Conservation (phyloP, 2,888 invertebrate genomes). For the Theretra japonica region DNA sequence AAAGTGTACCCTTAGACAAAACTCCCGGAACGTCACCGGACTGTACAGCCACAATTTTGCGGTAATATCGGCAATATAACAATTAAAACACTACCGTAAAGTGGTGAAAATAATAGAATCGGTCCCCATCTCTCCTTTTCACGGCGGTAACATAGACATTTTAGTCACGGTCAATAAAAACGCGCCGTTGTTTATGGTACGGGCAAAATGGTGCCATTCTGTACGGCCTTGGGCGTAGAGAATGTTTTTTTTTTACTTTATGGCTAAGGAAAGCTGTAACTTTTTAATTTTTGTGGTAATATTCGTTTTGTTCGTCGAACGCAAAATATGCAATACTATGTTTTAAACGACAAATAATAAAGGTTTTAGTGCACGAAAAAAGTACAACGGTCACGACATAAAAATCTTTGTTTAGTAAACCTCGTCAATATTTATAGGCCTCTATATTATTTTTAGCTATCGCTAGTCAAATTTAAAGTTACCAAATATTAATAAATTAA, state of each 20-base stretch:
- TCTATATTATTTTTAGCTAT: too few relatives aligned
- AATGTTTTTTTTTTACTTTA: conserved; percentile 24
- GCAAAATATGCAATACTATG: conserved; percentile 35
- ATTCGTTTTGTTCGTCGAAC: conserved; percentile 20
- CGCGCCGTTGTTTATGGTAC: conserved; percentile 29
- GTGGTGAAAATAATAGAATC: conserved; percentile 53
- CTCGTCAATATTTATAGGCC: too few relatives aligned
- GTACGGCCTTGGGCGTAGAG: conserved; percentile 22
- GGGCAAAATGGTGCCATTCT: conserved; percentile 20
- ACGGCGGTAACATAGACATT: conserved; percentile 39
- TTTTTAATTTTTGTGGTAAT: conserved; percentile 34
- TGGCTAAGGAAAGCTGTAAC: conserved; percentile 30
- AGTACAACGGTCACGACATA: not conserved
- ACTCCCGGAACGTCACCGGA: conserved; percentile 21
- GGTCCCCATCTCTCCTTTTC: conserved; percentile 30
- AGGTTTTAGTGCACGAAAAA: conserved; percentile 2
- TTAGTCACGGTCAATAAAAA: conserved; percentile 31
- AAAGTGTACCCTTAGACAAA: conserved; percentile 17
- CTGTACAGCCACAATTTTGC: conserved; percentile 58
- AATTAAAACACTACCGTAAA: conserved; percentile 74
- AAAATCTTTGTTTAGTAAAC: not conserved
- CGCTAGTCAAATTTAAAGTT: too few relatives aligned
- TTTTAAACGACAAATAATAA: conserved; percentile 18
- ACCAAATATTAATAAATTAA: not conserved
- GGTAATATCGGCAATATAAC: conserved; percentile 70